Conservation (phyloP, 2,113 vertebrate species). For the Rousettus leschenaultii region DNA sequence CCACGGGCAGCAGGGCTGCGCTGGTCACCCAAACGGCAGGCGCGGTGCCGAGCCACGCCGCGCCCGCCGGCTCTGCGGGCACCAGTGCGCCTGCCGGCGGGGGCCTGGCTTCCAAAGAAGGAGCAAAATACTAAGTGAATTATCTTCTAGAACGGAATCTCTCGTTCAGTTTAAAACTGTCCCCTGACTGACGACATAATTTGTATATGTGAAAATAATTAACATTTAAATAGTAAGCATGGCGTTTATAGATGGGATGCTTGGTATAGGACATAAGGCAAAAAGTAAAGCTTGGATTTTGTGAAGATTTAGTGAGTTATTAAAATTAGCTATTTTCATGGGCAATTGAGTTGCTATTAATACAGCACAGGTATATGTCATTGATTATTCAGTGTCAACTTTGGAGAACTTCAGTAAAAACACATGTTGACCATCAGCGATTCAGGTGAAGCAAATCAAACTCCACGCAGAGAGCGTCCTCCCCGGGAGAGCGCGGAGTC, state of each 20-base stretch:
- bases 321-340: not conserved
- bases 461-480: not conserved
- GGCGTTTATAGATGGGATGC: too few relatives aligned
- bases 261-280: not conserved
- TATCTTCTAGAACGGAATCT: not conserved
- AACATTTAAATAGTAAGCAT: not conserved
- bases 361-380: not conserved
- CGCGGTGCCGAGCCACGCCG: not conserved
- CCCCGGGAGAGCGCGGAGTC: too few relatives aligned
- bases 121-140: not conserved
- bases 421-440: not conserved
- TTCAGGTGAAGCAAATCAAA: not conserved
- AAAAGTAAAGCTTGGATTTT: not conserved
- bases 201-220: not conserved
- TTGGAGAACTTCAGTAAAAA: not conserved
- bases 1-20: fast-evolving
- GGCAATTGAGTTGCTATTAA: not conserved
- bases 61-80: not conserved
- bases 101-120: not conserved
- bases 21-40: not conserved
- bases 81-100: too few relatives aligned
- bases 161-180: not conserved
- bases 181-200: not conserved
- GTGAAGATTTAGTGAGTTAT: not conserved
- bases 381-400: not conserved